Evolutionary conservation across 2,113 vertebrate genomes (phyloP).

Genomic region (Pelodiscus sinensis): DNA sequence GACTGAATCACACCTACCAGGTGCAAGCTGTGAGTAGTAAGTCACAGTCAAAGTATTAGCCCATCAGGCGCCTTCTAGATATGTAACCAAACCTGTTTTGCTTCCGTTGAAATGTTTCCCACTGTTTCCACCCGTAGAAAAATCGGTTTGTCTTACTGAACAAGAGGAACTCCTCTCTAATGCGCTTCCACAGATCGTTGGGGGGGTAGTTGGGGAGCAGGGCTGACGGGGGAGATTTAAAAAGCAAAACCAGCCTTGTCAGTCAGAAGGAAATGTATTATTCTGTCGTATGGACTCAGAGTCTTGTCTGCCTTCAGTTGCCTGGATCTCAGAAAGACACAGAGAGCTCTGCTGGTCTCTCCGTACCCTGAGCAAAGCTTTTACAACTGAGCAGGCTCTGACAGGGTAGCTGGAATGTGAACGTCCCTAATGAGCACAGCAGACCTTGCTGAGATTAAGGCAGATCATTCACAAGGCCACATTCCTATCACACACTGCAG

Average conservation of each 20-base stretch:
- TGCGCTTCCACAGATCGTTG: not conserved
- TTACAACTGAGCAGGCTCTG: not conserved
- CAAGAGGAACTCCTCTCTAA: not conserved
- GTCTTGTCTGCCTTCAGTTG: not conserved
- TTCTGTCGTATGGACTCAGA: not conserved
- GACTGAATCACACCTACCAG: not conserved
- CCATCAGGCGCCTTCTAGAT: not conserved
- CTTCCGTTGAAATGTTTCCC: not conserved
- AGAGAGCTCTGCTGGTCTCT: not conserved
- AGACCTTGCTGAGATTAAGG: not conserved
- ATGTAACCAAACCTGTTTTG: not conserved
- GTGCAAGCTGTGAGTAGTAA: not conserved
- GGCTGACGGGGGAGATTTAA: too few relatives aligned
- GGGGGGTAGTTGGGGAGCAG: too few relatives aligned
- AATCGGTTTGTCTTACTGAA: not conserved
- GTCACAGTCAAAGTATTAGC: not conserved
- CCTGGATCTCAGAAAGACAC: fast-evolving
- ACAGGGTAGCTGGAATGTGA: not conserved
- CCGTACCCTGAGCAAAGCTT: not conserved
- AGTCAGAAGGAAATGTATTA: not conserved
- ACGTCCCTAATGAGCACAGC: not conserved
- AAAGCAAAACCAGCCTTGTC: fast-evolving
- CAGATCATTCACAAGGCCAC: not conserved
- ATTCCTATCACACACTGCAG: not conserved
- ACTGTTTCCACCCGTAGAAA: not conserved